Conservation (phyloP, 2,113 vertebrate genomes). For the Fregetta grallaria region DNA sequence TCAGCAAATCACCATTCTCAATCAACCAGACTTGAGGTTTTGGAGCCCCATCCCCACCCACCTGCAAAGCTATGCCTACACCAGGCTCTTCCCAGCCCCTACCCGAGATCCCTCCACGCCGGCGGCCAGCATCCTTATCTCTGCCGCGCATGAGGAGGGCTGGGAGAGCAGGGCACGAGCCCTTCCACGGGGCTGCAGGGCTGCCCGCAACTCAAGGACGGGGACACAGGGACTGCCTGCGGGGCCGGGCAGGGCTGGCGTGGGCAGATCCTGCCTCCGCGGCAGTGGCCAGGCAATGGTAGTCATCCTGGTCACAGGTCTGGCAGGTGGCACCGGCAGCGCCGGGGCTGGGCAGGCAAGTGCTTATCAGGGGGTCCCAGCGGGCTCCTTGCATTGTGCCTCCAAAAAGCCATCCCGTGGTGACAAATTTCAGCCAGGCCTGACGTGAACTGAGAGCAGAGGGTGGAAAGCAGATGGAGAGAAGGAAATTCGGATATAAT, state of each 20-base stretch:
- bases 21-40: neutral
- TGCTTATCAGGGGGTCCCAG: fast-evolving
- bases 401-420: neutral
- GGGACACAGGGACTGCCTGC: neutral
- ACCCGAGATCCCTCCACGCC: fast-evolving
- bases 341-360: fast-evolving
- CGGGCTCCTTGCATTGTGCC: neutral
- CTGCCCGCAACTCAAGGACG: fast-evolving
- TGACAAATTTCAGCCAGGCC: neutral
- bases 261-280: fast-evolving
- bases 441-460: neutral
- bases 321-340: neutral
- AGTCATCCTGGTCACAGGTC: fast-evolving
- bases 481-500: neutral
- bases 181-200: neutral
- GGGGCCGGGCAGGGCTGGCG: neutral
- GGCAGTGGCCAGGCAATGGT: fast-evolving
- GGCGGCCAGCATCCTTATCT: fast-evolving
- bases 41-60: neutral
- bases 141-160: fast-evolving
- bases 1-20: neutral
- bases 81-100: neutral
- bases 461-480: neutral
- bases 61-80: neutral
- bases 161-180: neutral